Evolutionary conservation across 2,113 vertebrate species (phyloP).

Genomic region (Phoenicopterus ruber): DNA sequence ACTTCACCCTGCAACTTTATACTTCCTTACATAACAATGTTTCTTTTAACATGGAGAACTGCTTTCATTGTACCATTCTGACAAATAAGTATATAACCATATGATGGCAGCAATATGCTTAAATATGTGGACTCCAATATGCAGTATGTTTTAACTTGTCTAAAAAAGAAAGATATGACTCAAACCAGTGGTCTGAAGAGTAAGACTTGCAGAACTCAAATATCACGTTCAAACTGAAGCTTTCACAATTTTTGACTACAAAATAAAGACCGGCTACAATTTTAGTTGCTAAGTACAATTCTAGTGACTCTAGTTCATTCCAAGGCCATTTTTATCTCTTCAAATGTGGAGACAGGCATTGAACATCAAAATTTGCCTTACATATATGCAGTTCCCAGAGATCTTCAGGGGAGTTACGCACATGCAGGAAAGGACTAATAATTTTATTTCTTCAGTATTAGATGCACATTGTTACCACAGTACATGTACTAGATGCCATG

Average conservation of each 20-base stretch:
- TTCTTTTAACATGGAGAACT: not conserved
- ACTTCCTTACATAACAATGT: not conserved
- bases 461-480: not conserved
- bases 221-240: not conserved
- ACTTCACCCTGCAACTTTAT: not conserved
- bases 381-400: not conserved
- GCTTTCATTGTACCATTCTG: not conserved
- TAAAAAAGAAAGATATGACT: not conserved
- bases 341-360: not conserved
- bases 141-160: not conserved
- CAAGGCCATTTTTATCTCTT: not conserved
- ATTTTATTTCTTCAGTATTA: not conserved
- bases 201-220: not conserved
- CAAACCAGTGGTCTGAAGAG: not conserved
- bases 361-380: not conserved
- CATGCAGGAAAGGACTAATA: not conserved
- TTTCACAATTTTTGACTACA: not conserved
- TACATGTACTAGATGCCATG: no score
- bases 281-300: not conserved
- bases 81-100: constrained; percentile 33
- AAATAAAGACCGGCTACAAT: not conserved
- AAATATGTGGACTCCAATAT: not conserved
- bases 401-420: not conserved
- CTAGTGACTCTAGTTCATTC: not conserved
- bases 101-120: constrained; percentile 60